Conservation (phyloP, 1,140 invertebrate species). For the Eurosta solidaginis region DNA sequence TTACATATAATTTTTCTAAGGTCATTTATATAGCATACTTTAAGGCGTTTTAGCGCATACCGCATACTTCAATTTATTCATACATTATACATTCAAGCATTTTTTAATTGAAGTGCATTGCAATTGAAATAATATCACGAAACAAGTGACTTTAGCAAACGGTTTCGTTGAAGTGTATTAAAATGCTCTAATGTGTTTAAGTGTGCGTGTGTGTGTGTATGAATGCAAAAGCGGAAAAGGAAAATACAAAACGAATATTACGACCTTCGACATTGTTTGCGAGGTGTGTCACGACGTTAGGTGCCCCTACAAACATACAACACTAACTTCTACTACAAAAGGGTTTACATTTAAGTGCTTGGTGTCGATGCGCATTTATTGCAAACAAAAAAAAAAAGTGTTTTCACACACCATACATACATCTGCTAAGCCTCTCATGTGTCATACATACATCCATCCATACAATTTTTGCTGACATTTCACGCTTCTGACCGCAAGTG, state of each 20-base stretch:
- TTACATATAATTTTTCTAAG: not conserved
- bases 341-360: not conserved
- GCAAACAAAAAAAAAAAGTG: not conserved
- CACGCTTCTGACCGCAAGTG: not conserved
- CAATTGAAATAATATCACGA: not conserved
- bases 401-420: not conserved
- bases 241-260: not conserved
- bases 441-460: not conserved
- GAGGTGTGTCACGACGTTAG: not conserved
- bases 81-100: not conserved
- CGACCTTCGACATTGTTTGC: not conserved
- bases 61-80: not conserved
- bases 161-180: not conserved
- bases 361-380: not conserved
- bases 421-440: too few species aligned
- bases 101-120: not conserved
- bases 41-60: not conserved
- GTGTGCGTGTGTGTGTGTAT: not conserved
- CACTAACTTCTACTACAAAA: not conserved
- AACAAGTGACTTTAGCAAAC: not conserved
- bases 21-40: slow-evolving; percentile 16
- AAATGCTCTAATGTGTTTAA: not conserved
- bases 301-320: not conserved
- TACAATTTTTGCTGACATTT: not conserved
- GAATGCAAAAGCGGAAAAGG: not conserved